These are phyloP conservation scores for Lepidurus couesii DNA, from an alignment of 1,140 invertebrate species.

Conservation along the genomic window DNA sequence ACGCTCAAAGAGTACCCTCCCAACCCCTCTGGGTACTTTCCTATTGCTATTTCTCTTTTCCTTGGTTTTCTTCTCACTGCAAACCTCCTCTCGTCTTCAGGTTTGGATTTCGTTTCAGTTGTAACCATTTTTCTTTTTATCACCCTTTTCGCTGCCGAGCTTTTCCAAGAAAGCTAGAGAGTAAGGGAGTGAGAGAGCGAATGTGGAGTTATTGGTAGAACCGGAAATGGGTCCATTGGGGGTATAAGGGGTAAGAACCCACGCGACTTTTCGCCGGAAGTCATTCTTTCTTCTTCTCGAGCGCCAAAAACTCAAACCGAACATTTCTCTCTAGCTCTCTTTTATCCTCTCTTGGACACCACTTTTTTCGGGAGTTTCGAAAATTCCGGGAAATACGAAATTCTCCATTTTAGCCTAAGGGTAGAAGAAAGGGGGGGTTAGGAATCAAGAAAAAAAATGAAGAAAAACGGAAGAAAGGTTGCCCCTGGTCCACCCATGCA, in stretches of 20 bases:
- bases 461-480: background rate
- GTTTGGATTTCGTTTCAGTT: no score
- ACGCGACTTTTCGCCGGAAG: background rate
- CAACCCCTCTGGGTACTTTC: no score
- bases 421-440: background rate
- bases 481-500: background rate
- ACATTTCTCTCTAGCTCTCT: background rate
- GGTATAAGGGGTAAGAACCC: background rate
- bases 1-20: no score
- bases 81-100: no score
- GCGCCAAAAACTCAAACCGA: background rate
- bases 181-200: background rate
- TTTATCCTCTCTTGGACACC: background rate
- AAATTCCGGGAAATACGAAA: no score
- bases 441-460: background rate
- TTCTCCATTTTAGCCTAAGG: background rate
- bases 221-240: conserved; percentile 1
- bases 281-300: background rate
- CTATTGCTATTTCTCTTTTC: no score
- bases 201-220: background rate
- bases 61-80: no score
- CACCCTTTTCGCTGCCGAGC: background rate
- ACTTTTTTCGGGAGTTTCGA: no score
- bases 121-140: background rate
- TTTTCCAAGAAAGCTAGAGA: background rate